A percentile compares a stretch with the other conserved stretches of the same genome.
Evolutionary conservation across 2,888 invertebrate species (phyloP).

Genomic region (Laspeyria flexula): DNA sequence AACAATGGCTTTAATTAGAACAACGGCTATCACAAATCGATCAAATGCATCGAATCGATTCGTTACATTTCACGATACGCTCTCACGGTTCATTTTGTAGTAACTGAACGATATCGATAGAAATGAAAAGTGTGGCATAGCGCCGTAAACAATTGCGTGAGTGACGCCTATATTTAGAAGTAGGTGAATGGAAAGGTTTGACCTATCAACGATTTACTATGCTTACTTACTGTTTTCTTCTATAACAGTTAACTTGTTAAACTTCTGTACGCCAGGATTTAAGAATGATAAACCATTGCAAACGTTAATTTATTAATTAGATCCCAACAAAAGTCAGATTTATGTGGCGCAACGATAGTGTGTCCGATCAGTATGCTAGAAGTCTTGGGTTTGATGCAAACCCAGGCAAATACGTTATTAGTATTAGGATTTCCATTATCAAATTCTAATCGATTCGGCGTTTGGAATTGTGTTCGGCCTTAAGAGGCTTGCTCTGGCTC

Average conservation of each 20-base stretch:
- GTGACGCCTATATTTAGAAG: constrained; percentile 28
- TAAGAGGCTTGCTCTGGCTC: too few species aligned
- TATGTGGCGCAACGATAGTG: too few species aligned
- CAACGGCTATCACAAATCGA: constrained; percentile 40
- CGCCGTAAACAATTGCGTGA: constrained; percentile 34
- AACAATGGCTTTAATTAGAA: constrained; percentile 48
- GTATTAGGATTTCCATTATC: too few species aligned
- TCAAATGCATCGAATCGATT: constrained; percentile 41
- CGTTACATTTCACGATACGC: constrained; percentile 34
- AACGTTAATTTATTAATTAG: too few species aligned
- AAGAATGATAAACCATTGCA: too few species aligned
- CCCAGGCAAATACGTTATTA: too few species aligned
- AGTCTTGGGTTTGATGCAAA: too few species aligned
- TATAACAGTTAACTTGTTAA: not conserved
- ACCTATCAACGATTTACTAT: constrained; percentile 6
- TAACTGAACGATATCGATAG: constrained; percentile 29
- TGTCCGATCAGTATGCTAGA: too few species aligned
- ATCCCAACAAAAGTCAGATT: too few species aligned
- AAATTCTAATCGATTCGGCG: too few species aligned
- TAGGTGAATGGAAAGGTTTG: constrained; percentile 33
- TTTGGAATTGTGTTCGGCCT: too few species aligned
- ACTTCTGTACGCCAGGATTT: too few species aligned
- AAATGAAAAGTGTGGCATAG: constrained; percentile 40
- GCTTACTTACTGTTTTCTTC: constrained; percentile 6
- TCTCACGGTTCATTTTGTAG: constrained; percentile 35